Conservation (phyloP, 2,113 vertebrate species). For the Alligator mississippiensis region DNA sequence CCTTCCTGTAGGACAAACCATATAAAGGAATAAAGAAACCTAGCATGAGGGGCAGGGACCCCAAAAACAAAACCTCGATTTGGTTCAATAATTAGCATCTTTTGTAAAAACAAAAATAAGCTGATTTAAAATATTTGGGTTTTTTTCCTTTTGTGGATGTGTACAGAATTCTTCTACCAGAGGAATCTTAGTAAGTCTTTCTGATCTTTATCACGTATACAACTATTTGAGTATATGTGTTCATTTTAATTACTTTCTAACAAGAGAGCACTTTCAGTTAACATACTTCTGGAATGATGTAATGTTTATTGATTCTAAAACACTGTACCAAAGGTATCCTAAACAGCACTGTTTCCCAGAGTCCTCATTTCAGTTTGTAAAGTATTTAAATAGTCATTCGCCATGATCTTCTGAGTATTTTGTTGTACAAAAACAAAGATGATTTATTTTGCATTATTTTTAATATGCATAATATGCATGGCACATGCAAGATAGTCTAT, state of each 20-base stretch:
- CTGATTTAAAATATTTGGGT: background rate
- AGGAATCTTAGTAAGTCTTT: background rate
- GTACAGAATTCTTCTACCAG: background rate
- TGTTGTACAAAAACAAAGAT: background rate
- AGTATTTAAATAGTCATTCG: background rate
- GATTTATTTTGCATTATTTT: no score
- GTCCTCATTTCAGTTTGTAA: background rate
- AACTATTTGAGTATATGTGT: background rate
- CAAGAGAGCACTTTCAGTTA: background rate
- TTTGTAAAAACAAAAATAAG: background rate
- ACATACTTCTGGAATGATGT: background rate
- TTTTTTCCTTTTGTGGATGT: background rate
- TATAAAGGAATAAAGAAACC: background rate
- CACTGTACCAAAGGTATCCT: background rate
- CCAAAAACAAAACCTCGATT: accelerated
- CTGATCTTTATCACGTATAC: background rate
- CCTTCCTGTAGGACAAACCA: background rate
- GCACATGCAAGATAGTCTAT: no score
- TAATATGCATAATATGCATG: no score
- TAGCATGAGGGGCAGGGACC: background rate
- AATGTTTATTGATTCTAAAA: background rate
- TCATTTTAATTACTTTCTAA: background rate
- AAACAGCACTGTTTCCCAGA: background rate
- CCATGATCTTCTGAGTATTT: background rate
- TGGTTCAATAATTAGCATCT: background rate